Conservation (phyloP, 2,888 invertebrate species). For the Troides oblongomaculatus region DNA sequence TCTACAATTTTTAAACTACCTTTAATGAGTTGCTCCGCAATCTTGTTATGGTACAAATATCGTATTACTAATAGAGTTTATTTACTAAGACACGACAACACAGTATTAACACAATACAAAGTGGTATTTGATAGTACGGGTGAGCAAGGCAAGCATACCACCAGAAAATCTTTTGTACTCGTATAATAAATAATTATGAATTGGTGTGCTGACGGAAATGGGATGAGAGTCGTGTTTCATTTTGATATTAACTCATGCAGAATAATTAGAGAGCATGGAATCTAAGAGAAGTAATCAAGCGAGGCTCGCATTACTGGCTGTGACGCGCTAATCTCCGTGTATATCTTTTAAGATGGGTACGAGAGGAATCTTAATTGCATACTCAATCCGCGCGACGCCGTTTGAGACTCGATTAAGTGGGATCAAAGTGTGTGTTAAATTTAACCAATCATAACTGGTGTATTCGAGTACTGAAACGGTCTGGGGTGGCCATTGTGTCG, state of each 20-base stretch:
- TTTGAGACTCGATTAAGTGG: background rate
- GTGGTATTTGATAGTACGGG: no score
- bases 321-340: constrained; percentile 3
- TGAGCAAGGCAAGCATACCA: no score
- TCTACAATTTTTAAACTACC: no score
- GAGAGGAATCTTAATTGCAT: constrained; percentile 7
- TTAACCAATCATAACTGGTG: background rate
- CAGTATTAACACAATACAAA: no score
- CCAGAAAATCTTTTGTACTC: no score
- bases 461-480: background rate
- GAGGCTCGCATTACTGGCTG: background rate
- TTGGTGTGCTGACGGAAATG: no score
- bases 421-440: constrained; percentile 3
- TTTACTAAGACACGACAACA: no score
- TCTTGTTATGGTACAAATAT: no score
- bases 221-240: background rate
- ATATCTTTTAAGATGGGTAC: constrained; percentile 10
- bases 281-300: background rate
- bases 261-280: background rate
- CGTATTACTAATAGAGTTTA: no score
- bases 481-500: background rate
- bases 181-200: no score
- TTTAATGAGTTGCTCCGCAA: no score
- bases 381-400: background rate
- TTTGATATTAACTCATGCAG: background rate